Base-by-base conservation (phyloP, 1,140 invertebrate species). In the Radopholus similis region DNA sequence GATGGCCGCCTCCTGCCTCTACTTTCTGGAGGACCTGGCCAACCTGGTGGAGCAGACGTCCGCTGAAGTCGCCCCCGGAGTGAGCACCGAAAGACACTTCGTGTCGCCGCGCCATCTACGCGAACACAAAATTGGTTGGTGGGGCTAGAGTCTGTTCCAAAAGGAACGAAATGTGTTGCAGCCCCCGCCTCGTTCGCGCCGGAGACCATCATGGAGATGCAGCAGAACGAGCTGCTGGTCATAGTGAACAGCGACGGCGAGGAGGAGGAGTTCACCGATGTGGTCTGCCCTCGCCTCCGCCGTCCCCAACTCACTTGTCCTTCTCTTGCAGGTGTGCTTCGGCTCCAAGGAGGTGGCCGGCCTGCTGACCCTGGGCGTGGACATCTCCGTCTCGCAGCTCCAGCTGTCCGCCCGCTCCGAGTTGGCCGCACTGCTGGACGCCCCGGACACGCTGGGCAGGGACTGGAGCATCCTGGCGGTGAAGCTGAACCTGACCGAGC, bases 381-480 rank as follows among this genome's bases (percentile, higher is more conserved):
- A 87, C 62, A 76, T 88, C 2, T 84, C 85, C 55, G 83, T 87
- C 23, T 83, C 83, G 9, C 83, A 85, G 67, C 77, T 88, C 28
- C 82, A 86, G 11, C 76, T 87, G n/a, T 81, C 86, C 54, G 82
- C 86, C 1, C 78, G 86, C 63, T 87, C 32, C 78, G 83, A 66
- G 77, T 85, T 37, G 83, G 86, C 38, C 82, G 83, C 86, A 26
- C 82, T 90, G 58, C 83, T 92, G 13, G 90, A 92, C 84, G 89
- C 90, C 1, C 87, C 88, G 6, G 90, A 91, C 80, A 86, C 87
- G 2, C 88, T 90, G 77, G 90, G 90, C 11, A 85, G 88, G 69
- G 90, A 92, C 80, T 91, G 90, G 90, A 90, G 89, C 81, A 84
- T 92, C 60, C 81, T 92, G 32, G 90, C 90, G 4, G 87, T 91